Conservation (phyloP, 2,888 invertebrate genomes). For the Tenthredo notha region DNA sequence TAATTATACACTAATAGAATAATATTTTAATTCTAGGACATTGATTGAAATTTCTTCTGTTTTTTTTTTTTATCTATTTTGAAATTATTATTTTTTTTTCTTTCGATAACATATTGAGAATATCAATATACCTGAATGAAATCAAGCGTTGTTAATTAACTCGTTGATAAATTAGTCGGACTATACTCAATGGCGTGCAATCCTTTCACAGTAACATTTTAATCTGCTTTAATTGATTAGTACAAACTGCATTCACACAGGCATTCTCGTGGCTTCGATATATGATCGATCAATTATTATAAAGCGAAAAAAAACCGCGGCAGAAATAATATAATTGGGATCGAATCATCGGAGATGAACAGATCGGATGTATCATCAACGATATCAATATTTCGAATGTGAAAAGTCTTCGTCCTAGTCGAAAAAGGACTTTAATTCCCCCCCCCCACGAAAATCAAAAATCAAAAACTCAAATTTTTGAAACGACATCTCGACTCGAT, state of each 20-base stretch:
- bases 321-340: neutral
- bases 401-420: no score
- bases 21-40: no score
- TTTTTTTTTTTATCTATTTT: neutral
- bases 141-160: neutral
- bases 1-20: neutral
- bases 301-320: neutral
- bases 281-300: neutral
- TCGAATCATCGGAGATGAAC: no score
- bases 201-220: neutral
- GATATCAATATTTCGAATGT: neutral
- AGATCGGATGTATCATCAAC: neutral
- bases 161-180: neutral
- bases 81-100: no score
- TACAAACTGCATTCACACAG: neutral
- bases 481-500: neutral
- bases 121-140: neutral
- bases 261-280: constrained; percentile 3
- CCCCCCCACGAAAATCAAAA: neutral
- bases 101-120: no score
- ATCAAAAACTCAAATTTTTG: neutral
- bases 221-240: neutral
- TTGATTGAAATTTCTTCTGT: neutral
- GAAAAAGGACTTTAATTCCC: neutral
- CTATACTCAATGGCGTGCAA: neutral